These are phyloP conservation scores for Myzus persicae DNA, from an alignment of 1,140 invertebrate genomes.

Conservation along the genomic window DNA sequence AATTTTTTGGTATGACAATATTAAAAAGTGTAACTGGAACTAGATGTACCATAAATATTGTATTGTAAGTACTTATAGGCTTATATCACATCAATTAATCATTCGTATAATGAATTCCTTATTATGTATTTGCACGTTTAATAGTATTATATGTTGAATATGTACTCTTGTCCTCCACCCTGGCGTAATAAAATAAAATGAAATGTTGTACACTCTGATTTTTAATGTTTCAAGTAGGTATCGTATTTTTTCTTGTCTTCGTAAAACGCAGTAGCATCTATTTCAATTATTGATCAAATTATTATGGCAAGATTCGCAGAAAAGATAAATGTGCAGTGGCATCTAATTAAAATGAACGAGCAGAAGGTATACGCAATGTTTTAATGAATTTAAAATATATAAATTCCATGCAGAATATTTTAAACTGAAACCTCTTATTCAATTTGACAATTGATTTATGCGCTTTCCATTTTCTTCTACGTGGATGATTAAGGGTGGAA, in stretches of 20 bases:
- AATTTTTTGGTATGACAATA: not conserved
- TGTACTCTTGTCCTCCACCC: not conserved
- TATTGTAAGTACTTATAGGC: not conserved
- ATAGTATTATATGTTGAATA: not conserved
- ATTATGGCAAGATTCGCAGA: not conserved
- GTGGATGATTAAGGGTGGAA: not conserved
- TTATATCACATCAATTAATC: not conserved
- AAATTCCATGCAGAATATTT: not conserved
- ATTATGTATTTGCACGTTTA: not conserved
- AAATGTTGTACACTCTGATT: not conserved
- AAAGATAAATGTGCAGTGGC: not conserved
- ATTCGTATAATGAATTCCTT: not conserved
- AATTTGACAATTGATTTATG: conserved; percentile 31
- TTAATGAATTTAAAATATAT: not conserved
- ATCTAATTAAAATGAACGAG: not conserved
- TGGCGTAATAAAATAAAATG: not conserved
- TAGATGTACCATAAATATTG: not conserved
- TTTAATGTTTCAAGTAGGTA: not conserved
- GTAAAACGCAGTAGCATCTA: not conserved
- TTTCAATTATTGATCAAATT: not conserved
- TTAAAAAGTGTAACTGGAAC: not conserved
- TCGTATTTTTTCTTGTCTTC: not conserved
- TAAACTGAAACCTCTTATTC: conserved; percentile 5
- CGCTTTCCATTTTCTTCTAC: conserved; percentile 19
- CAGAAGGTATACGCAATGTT: not conserved